Base-by-base conservation (phyloP, 2,113 vertebrate genomes). In the Pipa parva region DNA sequence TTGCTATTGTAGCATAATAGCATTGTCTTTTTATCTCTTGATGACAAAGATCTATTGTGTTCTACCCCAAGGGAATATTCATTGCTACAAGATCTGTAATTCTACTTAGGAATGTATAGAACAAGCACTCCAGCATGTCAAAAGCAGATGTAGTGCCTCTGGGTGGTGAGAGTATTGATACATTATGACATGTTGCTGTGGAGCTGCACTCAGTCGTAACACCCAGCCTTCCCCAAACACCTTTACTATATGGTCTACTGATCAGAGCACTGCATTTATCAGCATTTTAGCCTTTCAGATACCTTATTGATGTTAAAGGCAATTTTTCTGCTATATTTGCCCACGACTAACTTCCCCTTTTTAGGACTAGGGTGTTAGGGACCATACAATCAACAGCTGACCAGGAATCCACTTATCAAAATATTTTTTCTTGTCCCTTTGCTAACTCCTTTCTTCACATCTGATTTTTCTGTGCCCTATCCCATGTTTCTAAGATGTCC, bases 31-130 rank as follows among this genome's bases (percentile, higher is more conserved):
- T 3, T n/a, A 15, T 13, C 39, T 42, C 39, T 25, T 51, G 20
- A 51, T 50, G 60, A 63, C 59, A 62, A 45, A 36, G 59, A 26
- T 45, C 60, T 24, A 20, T 27, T 51, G 22, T 51, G 60, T 36
- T 62, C 27, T 17, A 42, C 3, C 3, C 46, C 46, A 20, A 6
- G 28, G 46, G 46, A 27, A 10, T 6, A 51, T 18, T 15, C 17
- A 29, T 9, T n/a, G 29, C 42, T 42, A n/a, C 13, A 5, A 36
- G 56, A 12, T 36, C 21, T 4, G 7, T 24, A 11, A 26, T 3
- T 17, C 26, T 17, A 26, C 42, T 29, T 21, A 50, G 60, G 45
- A 61, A 63, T 50, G 27, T 20, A 50, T 17, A 31, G 42, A 26
- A 25, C 15, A 25, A 59, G 37, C 36, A 27, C 37, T 27, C 15